A percentile compares a stretch with the other conserved stretches of the same genome.
Evolutionary conservation across 2,888 invertebrate species (phyloP).

Genomic region (Gryllus longicercus): DNA sequence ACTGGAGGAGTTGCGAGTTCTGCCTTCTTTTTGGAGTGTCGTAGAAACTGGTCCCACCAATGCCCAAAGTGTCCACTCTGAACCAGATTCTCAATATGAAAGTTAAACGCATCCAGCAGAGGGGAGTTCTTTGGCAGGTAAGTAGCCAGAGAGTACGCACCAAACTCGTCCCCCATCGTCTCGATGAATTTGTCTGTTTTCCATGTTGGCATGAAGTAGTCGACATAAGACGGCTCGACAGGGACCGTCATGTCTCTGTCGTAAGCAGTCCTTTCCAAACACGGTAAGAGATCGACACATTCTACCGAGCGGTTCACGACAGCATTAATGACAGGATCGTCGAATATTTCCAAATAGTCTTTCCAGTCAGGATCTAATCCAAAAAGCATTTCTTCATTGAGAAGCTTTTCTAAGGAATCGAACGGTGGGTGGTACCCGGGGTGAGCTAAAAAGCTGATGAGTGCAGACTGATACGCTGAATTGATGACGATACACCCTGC

Average conservation of each 20-base stretch:
- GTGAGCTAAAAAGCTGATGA: neutral
- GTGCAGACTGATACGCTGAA: slow-evolving; percentile 2
- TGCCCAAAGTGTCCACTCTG: neutral
- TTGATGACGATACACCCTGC: neutral
- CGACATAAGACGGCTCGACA: neutral
- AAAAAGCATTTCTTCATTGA: neutral
- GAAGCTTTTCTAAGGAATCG: neutral
- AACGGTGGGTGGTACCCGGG: neutral
- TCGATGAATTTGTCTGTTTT: neutral
- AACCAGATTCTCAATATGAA: neutral
- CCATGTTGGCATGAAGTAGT: neutral
- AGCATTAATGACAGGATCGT: neutral
- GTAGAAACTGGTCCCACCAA: neutral
- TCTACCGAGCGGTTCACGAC: neutral
- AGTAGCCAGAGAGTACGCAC: neutral
- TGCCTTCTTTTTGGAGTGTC: neutral
- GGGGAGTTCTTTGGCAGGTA: neutral
- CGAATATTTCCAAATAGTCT: neutral
- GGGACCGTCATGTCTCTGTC: neutral
- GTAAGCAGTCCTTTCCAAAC: neutral
- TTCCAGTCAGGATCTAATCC: neutral
- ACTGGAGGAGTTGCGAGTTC: neutral
- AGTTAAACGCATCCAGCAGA: neutral
- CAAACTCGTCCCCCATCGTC: neutral
- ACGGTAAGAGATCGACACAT: neutral